Conservation (phyloP, 2,888 invertebrate genomes). For the Odontocolon sp. region DNA sequence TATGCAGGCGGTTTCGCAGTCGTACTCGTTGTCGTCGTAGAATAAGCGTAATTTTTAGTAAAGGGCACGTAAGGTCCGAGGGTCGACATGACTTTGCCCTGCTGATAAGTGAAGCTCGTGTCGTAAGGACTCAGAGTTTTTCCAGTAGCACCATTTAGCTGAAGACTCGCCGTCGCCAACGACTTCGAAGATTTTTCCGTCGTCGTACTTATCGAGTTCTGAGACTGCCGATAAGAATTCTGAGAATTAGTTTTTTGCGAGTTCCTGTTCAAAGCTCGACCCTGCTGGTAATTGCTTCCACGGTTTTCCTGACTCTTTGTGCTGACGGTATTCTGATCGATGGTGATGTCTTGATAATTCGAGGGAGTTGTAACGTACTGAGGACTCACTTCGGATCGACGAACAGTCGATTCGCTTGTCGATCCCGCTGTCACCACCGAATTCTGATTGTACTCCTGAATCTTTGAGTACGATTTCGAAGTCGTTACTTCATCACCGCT, state of each 20-base stretch:
- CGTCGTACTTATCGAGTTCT: constrained; percentile 69
- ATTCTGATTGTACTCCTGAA: constrained; percentile 41
- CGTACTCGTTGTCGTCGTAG: constrained; percentile 65
- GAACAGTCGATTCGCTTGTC: constrained; percentile 21
- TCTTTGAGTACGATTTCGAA: constrained; percentile 22
- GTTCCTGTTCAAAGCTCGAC: constrained; percentile 58
- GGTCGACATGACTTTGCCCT: constrained; percentile 75
- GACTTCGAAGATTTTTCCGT: constrained; percentile 72
- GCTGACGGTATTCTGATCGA: constrained; percentile 42
- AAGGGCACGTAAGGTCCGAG: constrained; percentile 77
- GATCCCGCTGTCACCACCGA: constrained; percentile 42
- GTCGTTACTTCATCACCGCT: constrained; percentile 42
- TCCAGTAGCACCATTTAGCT: constrained; percentile 50
- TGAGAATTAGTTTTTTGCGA: constrained; percentile 59
- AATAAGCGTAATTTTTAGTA: constrained; percentile 75
- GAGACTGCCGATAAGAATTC: constrained; percentile 58
- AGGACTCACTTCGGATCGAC: constrained; percentile 26
- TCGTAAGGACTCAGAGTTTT: constrained; percentile 74
- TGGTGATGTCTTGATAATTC: constrained; percentile 37
- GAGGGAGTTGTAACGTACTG: constrained; percentile 27
- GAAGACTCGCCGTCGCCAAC: constrained; percentile 48
- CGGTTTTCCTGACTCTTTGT: constrained; percentile 38
- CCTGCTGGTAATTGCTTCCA: constrained; percentile 17
- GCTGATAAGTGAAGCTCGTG: constrained; percentile 74
- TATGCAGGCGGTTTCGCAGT: constrained; percentile 70